A percentile compares a stretch with the other conserved stretches of the same genome.
These are phyloP conservation scores for Pygocentrus nattereri DNA, from an alignment of 2,797 vertebrate genomes.

Conservation along the genomic window DNA sequence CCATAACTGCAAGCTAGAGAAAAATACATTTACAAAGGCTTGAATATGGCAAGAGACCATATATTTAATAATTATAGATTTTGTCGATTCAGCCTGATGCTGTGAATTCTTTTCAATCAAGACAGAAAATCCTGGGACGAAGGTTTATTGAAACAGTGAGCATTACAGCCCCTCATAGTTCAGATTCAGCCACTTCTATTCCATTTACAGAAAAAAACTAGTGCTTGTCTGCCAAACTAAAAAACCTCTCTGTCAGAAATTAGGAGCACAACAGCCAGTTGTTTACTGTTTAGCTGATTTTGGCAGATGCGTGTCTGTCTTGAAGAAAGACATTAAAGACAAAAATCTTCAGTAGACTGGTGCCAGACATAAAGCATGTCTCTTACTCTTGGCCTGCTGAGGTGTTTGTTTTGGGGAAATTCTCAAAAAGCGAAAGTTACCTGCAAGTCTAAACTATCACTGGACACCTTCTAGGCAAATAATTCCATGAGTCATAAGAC, in stretches of 20 bases:
- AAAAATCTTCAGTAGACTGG: conserved; percentile 23
- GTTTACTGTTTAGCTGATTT: conserved; percentile 44
- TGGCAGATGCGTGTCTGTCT: conserved; percentile 43
- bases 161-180: conserved; percentile 13
- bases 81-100: background rate
- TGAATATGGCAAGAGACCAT: background rate
- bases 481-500: conserved; percentile 50
- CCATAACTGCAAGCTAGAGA: conserved; percentile 11
- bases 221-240: conserved; percentile 42
- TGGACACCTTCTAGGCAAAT: conserved; percentile 12
- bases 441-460: conserved; percentile 33
- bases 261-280: conserved; percentile 53
- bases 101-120: background rate
- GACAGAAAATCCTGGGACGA: background rate
- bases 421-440: background rate
- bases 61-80: conserved; percentile 6
- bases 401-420: conserved; percentile 34
- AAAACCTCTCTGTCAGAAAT: conserved; percentile 43
- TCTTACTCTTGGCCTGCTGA: conserved; percentile 10
- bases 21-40: background rate
- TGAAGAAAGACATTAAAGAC: conserved; percentile 33
- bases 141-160: background rate
- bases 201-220: conserved; percentile 24
- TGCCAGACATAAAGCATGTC: conserved; percentile 2
- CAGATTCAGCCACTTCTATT: conserved; percentile 3